Base-by-base conservation (phyloP, 1,140 invertebrate species). In the Drosophila obscura region DNA sequence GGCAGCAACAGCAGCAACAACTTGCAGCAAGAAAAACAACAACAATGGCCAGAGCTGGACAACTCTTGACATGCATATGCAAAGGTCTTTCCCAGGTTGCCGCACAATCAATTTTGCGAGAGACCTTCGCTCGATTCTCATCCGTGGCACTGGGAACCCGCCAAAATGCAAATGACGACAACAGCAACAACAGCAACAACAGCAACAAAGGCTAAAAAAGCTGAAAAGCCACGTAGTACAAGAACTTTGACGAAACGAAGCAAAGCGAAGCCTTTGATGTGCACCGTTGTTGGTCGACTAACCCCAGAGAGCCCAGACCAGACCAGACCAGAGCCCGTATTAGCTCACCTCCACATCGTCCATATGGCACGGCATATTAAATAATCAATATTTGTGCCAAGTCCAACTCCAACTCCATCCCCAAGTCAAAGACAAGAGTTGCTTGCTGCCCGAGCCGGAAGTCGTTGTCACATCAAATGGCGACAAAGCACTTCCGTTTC, bases 381-480 rank as follows among this genome's bases (percentile, higher is more conserved):
- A 75, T 75, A 75, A 75, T 75, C 72, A 66, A 75, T 75, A 74
- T 74, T 73, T 63, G 59, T 59, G 44, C 46, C 28, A 49, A 44
- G 51, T 49, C 28, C 39, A 35, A 48, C 57, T 35, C 63, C 46
- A 55, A 13, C 31, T 35, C 31, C 31, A 35, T 11, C 8, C 4
- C 35, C 31, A 45, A 22, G 50, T 19, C 22, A 57, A 13, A 48
- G 45, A 43, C 41, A 19, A 19, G 19, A 19, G 19, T 19, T 65
- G 3, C 3, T 31, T 9, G 31, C 7, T 31, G 31, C 31, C 51
- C 44, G 58, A 65, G 56, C 64, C 78, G 82, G 82, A 87, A 83
- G 82, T 87, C 79, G 78, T 88, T 87, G 83, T 79, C 79, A 83
- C 82, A 88, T 87, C 82, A 88, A 13, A 87, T 88, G 82, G 79